Conservation (phyloP, 1,140 invertebrate species). For the Thaumetopoea pityocampa region DNA sequence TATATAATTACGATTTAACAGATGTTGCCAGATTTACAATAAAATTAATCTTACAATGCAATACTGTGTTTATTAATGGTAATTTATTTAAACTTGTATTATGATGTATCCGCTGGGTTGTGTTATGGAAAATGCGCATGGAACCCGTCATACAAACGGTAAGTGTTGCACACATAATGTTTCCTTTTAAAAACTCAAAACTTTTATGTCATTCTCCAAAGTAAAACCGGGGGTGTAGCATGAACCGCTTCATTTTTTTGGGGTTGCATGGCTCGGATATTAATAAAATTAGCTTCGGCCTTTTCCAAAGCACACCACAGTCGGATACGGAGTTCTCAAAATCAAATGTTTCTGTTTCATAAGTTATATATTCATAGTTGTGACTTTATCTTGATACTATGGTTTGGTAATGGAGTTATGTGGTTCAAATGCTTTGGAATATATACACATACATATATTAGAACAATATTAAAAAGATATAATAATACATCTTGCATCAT, state of each 20-base stretch:
- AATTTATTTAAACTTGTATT: constrained; percentile 35
- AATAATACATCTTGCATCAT: constrained; percentile 4
- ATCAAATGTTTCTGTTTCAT: constrained; percentile 25
- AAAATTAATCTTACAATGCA: constrained; percentile 25
- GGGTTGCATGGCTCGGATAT: constrained; percentile 32
- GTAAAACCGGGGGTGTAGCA: constrained; percentile 32
- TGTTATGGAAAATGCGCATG: constrained; percentile 68
- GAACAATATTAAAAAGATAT: too few species aligned
- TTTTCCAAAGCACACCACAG: constrained; percentile 60
- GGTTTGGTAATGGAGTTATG: constrained; percentile 15
- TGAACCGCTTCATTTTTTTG: constrained; percentile 34
- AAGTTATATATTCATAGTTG: constrained; percentile 21
- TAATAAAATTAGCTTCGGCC: constrained; percentile 17
- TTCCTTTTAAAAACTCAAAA: constrained; percentile 12
- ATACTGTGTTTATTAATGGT: constrained; percentile 40
- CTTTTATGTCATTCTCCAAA: constrained; percentile 16
- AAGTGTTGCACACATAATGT: constrained; percentile 44
- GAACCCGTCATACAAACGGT: constrained; percentile 30
- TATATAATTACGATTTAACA: too few species aligned
- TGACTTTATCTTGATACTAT: constrained; percentile 15
- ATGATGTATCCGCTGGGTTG: constrained; percentile 52
- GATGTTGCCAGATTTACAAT: constrained; percentile 20
- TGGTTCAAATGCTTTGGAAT: constrained; percentile 4
- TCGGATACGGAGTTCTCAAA: constrained; percentile 34
- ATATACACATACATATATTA: too few species aligned